Base-by-base conservation (phyloP, 2,888 invertebrate genomes). In the Conomelus anceps region DNA sequence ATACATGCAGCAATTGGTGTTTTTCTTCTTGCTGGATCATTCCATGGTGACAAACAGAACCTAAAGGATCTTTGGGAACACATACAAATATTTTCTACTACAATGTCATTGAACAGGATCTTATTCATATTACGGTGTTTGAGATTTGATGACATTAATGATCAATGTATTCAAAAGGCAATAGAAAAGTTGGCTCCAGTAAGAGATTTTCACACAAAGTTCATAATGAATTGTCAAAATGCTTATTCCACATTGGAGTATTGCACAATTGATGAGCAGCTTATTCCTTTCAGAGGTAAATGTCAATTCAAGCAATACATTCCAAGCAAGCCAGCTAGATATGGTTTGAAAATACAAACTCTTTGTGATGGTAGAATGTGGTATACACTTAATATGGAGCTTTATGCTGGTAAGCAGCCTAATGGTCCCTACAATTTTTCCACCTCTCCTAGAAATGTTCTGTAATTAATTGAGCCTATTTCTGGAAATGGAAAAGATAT, bases 331-430 rank as follows among this genome's bases (percentile, higher is more conserved):
- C 86, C 86, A 86, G 86, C 86, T 86, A 23, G 22, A 86, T 86
- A 86, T 23, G 86, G 22, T 86, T 23, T 86, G 23, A 86, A 86
- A 86, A 86, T 86, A 23, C 86, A 23, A 86, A 86, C 86, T 86
- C 22, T 86, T 86, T 86, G 86, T 86, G 86, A 86, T 86, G 86
- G 23, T 7, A 86, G 9, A 23, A 86, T 23, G 7, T 86, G 22
- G 86, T 86, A 86, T 17, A 86, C 23, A 23, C 23, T 86, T 20
- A 86, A 86, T 23, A 86, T 23, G n/a, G 26, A 23, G 86, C n/a
- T 22, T 24, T 86, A 86, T n/a, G 23, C 86, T 86, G 86, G 86
- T 86, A 86, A 86, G 86, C 86, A 86, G 86, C 86, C 86, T 86
- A 23, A 86, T 86, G 23, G 23, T 6, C 86, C 86, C 23, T 86